Evolutionary conservation across 2,113 vertebrate genomes (phyloP).

Genomic region (Xyrauchen texanus): DNA sequence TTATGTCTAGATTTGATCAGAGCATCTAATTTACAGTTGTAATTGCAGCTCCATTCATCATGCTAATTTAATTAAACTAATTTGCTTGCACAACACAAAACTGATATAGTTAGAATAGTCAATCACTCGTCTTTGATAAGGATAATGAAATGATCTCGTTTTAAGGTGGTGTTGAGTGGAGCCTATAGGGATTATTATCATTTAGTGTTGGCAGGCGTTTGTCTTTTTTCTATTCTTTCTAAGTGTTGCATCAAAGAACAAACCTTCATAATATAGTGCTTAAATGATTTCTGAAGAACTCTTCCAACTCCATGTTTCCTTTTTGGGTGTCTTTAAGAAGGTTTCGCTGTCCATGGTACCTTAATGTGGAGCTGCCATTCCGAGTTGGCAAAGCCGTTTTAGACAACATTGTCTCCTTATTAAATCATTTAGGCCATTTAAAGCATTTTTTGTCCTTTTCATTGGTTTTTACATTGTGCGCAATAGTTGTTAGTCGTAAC

Average conservation of each 20-base stretch:
- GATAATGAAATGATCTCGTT: not conserved
- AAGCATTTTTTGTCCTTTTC: not conserved
- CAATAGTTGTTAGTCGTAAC: slow-evolving; percentile 19
- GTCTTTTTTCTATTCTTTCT: not conserved
- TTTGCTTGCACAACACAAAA: not conserved
- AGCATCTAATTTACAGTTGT: not conserved
- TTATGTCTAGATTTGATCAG: not conserved
- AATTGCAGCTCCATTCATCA: not conserved
- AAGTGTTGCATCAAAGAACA: not conserved
- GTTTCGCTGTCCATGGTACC: slow-evolving; percentile 30
- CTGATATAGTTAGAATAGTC: too few species aligned
- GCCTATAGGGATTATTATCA: not conserved
- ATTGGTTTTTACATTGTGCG: slow-evolving; percentile 7
- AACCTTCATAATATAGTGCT: too few species aligned
- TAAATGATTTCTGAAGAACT: too few species aligned
- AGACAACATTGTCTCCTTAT: not conserved
- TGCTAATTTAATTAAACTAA: not conserved
- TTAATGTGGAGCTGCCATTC: not conserved
- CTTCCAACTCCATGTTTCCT: too few species aligned
- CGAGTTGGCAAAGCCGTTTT: not conserved
- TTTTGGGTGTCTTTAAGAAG: too few species aligned
- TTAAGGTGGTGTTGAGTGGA: not conserved
- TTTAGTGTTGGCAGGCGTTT: not conserved
- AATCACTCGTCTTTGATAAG: not conserved
- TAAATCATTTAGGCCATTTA: not conserved